Conservation (phyloP, 35 echinoderm and acorn worm species). For the Eucidaris tribuloides region DNA sequence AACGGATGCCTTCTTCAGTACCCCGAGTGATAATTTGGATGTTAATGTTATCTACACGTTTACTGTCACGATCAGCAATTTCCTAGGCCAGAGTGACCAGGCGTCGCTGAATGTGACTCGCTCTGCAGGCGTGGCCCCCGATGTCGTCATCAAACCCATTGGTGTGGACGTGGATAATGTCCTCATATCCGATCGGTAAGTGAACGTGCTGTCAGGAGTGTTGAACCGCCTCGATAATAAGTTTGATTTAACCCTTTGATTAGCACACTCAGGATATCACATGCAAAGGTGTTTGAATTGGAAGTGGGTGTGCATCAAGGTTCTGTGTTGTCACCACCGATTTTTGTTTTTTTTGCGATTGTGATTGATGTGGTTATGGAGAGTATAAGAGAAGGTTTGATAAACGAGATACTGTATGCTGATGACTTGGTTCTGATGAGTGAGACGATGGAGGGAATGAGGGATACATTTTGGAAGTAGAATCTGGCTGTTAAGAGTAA, state of each 20-base stretch:
- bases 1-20: background rate
- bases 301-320: too few species aligned
- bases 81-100: slow-evolving; percentile 59
- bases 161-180: slow-evolving; percentile 41
- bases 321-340: background rate
- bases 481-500: background rate
- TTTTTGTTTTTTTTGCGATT: background rate
- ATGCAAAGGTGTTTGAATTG: background rate
- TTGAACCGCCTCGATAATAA: too few species aligned
- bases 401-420: too few species aligned
- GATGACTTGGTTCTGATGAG: too few species aligned
- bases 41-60: slow-evolving; percentile 45
- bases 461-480: background rate
- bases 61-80: slow-evolving; percentile 65
- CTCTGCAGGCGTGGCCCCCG: slow-evolving; percentile 34
- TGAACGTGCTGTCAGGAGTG: background rate
- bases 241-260: background rate
- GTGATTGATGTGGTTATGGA: too few species aligned
- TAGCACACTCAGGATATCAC: too few species aligned
- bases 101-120: slow-evolving; percentile 36
- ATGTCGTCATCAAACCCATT: slow-evolving; percentile 48
- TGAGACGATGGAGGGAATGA: too few species aligned
- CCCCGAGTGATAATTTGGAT: background rate
- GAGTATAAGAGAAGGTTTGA: too few species aligned
- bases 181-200: slow-evolving; percentile 64